Evolutionary conservation across 1,140 invertebrate species (phyloP), one percentile per base, ranked within the genome.

Genomic region (Tenebrio molitor): DNA sequence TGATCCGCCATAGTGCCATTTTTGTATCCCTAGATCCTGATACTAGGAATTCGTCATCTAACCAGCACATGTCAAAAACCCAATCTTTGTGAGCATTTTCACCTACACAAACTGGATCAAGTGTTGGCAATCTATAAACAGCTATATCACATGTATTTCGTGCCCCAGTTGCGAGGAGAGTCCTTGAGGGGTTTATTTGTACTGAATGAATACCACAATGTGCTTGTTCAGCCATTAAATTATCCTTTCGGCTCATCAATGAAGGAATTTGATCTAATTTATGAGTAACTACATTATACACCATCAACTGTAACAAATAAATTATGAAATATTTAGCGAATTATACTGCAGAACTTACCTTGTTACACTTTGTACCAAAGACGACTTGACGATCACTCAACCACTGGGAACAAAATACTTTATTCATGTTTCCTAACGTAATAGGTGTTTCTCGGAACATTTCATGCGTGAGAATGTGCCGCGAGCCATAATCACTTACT

Each of bases 391-490:
- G 88, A 85, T 97, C 94, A 79, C 93, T 96, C 12, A 98, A 87
- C 96, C 97, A 99, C 84, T 97, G 93, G 0, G 96, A 96, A 83
- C 96, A 96, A 86, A 98, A 98, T 41, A 98, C 92, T 88, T 98
- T 98, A 85, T 98, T 97, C 84, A 97, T 93, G 81, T 92, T 94
- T 77, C 91, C 91, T 65, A 96, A 86, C 81, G 88, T 90, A 78
- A 95, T 89, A 1, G 92, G 89, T 58, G 91, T 92, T 84, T 96
- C 94, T 81, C 91, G 92, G 77, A 95, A 91, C 88, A 96, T 91
- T 84, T 95, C 93, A 82, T 96, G 93, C 0, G 92, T 94, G 41
- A 96, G 86, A 83, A 95, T 94, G 83, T 95, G 94, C 1, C 93
- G 87, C 16, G 92, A 93, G 1, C 93, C 93, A 82, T 93, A 93